Evolutionary conservation across 2,888 invertebrate genomes (phyloP).

Genomic region (Steinernema carpocapsae): DNA sequence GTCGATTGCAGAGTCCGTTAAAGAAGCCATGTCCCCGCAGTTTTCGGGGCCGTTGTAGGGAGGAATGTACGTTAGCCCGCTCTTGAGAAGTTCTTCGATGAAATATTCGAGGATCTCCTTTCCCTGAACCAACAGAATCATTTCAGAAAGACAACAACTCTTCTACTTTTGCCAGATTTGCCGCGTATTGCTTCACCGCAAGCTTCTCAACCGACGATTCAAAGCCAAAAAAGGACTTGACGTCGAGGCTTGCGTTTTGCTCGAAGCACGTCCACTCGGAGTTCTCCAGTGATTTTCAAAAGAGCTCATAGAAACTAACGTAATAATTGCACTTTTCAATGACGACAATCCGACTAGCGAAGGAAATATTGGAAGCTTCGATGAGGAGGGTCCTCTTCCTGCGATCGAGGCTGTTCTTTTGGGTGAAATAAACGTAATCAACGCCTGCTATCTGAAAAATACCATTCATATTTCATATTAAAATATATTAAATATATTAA

Average conservation of each 20-base stretch:
- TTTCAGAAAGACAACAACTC: conserved; percentile 13
- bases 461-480: too few species aligned
- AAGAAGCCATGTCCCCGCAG: conserved; percentile 42
- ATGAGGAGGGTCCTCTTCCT: conserved; percentile 82
- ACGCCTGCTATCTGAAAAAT: conserved; percentile 84
- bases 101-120: conserved; percentile 92
- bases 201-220: conserved; percentile 92
- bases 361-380: conserved; percentile 90
- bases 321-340: conserved; percentile 86
- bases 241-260: conserved; percentile 87
- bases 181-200: conserved; percentile 91
- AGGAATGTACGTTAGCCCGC: conserved; percentile 77
- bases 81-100: conserved; percentile 79
- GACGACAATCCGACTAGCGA: conserved; percentile 81
- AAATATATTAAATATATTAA: conserved; percentile 25
- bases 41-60: conserved; percentile 64
- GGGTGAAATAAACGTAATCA: conserved; percentile 86
- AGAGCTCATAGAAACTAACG: conserved; percentile 74
- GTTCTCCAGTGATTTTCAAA: conserved; percentile 75
- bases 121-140: conserved; percentile 74
- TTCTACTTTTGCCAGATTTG: conserved; percentile 78
- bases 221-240: conserved; percentile 91
- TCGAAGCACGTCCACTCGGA: conserved; percentile 94
- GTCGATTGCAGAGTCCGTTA: conserved; percentile 60
- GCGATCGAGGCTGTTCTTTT: conserved; percentile 84